phyloP scores from a whole-genome alignment of 92 coral and sea anemone species.

The Isaurus tuberculatus region DNA sequence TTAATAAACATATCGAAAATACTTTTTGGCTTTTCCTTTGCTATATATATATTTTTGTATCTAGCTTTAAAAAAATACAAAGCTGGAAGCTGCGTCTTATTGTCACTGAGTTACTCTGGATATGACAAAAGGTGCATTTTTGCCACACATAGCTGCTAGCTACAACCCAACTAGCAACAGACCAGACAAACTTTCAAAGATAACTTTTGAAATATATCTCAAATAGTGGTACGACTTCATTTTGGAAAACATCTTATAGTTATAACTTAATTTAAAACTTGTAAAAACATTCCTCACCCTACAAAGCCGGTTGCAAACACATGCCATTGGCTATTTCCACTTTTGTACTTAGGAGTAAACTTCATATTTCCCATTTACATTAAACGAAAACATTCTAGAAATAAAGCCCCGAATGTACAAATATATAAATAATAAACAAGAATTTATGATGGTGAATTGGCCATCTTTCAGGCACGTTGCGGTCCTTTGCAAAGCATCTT shows the following conservation, averaged over 20 bases:
- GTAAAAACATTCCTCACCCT: background rate
- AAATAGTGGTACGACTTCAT: background rate
- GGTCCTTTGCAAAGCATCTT: background rate
- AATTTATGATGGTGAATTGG: background rate
- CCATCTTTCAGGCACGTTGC: conserved; percentile 2
- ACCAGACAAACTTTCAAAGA: background rate
- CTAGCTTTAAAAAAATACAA: background rate
- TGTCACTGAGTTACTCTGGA: background rate
- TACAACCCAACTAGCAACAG: background rate
- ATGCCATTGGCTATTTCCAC: no score
- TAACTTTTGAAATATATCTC: background rate
- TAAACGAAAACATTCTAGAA: background rate
- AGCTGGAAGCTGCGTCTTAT: background rate
- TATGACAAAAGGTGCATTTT: background rate
- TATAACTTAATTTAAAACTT: background rate
- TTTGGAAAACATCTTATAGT: background rate
- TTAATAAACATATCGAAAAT: no score
- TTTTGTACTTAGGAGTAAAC: no score
- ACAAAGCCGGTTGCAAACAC: background rate
- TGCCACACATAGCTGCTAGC: background rate
- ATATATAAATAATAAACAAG: background rate
- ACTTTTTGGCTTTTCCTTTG: no score
- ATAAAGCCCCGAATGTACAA: background rate
- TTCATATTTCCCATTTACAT: background rate
- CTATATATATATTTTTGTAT: background rate